Evolutionary conservation across 2,888 invertebrate species (phyloP).

Genomic region (Furcula furcula): DNA sequence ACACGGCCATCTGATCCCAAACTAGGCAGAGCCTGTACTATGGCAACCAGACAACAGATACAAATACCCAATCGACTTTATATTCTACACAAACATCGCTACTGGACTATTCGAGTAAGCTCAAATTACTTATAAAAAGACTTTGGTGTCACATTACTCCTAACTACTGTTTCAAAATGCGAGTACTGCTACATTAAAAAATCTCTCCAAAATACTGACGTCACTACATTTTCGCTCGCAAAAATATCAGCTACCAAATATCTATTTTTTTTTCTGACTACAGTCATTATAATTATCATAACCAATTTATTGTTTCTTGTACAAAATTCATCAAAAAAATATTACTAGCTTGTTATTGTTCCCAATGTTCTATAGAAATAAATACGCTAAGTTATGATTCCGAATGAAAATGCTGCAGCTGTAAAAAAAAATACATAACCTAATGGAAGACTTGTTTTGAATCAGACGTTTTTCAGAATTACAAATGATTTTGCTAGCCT

Average conservation of each 20-base stretch:
- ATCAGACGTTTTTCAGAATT: slow-evolving; percentile 45
- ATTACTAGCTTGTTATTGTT: slow-evolving; percentile 67
- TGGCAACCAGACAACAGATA: no score
- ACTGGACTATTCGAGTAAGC: slow-evolving; percentile 53
- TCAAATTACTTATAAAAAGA: slow-evolving; percentile 64
- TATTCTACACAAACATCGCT: neutral
- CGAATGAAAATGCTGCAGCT: slow-evolving; percentile 6
- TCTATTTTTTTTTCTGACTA: slow-evolving; percentile 62
- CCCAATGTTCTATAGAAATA: slow-evolving; percentile 54
- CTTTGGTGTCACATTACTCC: slow-evolving; percentile 71
- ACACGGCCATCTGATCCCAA: no score
- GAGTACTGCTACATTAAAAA: slow-evolving; percentile 59
- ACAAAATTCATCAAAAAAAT: slow-evolving; percentile 63
- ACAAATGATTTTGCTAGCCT: slow-evolving; percentile 25
- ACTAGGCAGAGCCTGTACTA: no score
- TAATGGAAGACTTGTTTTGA: slow-evolving; percentile 76
- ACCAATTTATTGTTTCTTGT: slow-evolving; percentile 33
- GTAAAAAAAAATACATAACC: slow-evolving; percentile 50
- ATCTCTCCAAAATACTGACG: slow-evolving; percentile 72
- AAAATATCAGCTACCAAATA: slow-evolving; percentile 70
- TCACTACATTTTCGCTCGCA: slow-evolving; percentile 65
- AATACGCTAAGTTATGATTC: neutral
- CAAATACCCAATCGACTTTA: slow-evolving; percentile 20
- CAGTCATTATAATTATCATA: slow-evolving; percentile 36
- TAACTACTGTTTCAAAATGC: slow-evolving; percentile 67